Base-by-base conservation (phyloP, 1,140 invertebrate genomes). In the Phymorhynchus buccinoides region DNA sequence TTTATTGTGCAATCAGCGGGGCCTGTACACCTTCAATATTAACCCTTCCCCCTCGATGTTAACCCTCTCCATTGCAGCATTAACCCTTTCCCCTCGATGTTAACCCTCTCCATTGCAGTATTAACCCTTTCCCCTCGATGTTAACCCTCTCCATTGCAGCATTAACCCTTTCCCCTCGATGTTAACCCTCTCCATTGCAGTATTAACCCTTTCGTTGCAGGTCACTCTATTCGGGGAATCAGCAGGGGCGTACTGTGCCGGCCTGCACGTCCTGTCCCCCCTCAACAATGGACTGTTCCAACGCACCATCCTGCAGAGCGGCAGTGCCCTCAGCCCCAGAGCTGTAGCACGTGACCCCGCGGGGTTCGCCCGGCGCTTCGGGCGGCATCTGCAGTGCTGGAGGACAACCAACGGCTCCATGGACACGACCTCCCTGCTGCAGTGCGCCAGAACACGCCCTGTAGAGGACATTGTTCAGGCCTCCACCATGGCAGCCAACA, bases 151-250 rank as follows among this genome's bases (percentile, higher is more conserved):
- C n/a, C n/a, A n/a, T n/a, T n/a, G n/a, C n/a, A n/a, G n/a, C n/a
- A n/a, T n/a, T n/a, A n/a, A n/a, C n/a, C n/a, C n/a, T n/a, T n/a
- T n/a, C n/a, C n/a, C n/a, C n/a, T n/a, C n/a, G n/a, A n/a, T n/a
- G n/a, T n/a, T n/a, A n/a, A n/a, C n/a, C n/a, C n/a, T n/a, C n/a
- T n/a, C n/a, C n/a, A n/a, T n/a, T n/a, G n/a, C n/a, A n/a, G n/a
- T n/a, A n/a, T n/a, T n/a, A n/a, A n/a, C n/a, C n/a, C n/a, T n/a
- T n/a, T n/a, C n/a, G n/a, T 41, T 81, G 37, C 81, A 83, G n/a
- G 87, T 92, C 27, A 91, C 90, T 14, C 62, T 91, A 27, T 88
- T 90, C 73, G 91, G 91, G 14, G 87, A 91, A 30, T 88, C 87
- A 27, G 89, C 88, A 2, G 91, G 91, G 22, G 86, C 37, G 4